Percentiles rank a stretch among this genome's conserved stretches.
Conservation (phyloP, 2,888 invertebrate genomes). For the Hetaerina titia region DNA sequence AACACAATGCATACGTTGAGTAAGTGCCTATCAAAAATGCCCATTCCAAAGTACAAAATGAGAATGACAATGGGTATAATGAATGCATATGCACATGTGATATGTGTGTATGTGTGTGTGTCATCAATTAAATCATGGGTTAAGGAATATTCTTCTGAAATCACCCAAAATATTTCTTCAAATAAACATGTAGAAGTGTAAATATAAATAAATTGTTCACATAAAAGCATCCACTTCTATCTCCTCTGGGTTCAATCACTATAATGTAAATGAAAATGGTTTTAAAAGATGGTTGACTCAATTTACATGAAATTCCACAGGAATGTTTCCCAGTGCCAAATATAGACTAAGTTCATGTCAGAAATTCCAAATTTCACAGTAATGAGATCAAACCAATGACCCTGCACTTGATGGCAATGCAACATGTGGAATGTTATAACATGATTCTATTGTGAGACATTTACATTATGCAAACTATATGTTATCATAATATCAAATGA, state of each 20-base stretch:
- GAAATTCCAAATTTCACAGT: too few species aligned
- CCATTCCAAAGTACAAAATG: neutral
- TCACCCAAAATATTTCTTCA: neutral
- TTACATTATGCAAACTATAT: too few species aligned
- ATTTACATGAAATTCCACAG: neutral
- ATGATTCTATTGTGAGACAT: too few species aligned
- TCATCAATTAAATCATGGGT: neutral
- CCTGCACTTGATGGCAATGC: too few species aligned
- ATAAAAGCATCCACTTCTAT: too few species aligned
- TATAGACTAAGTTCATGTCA: neutral
- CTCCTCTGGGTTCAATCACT: neutral
- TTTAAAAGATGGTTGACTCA: neutral
- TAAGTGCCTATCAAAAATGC: neutral
- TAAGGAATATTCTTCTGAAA: neutral
- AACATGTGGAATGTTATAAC: too few species aligned
- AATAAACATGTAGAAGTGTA: too few species aligned
- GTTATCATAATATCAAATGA: too few species aligned
- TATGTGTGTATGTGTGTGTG: neutral
- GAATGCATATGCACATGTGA: neutral
- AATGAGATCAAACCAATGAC: too few species aligned
- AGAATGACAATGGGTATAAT: neutral
- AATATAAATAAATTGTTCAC: too few species aligned
- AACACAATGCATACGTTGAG: neutral
- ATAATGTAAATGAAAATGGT: neutral
- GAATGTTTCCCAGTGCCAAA: neutral